A percentile compares a stretch with the other conserved stretches of the same genome.
phyloP scores from a whole-genome alignment of 2,113 vertebrate genomes.

The Rhineura floridana region DNA sequence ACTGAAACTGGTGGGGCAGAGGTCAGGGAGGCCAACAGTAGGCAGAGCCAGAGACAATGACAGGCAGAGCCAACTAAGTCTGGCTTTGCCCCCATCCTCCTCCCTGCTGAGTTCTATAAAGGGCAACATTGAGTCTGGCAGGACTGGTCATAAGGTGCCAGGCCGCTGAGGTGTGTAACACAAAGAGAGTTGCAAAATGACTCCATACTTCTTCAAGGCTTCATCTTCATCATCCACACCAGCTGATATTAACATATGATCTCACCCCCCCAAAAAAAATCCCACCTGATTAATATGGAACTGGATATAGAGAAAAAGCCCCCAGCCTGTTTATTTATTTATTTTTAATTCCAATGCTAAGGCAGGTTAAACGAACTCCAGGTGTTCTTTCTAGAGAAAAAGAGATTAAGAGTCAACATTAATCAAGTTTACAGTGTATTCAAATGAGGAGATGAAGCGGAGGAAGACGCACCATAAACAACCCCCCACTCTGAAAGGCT shows the following conservation, averaged over 20 bases:
- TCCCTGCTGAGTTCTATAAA: too few relatives aligned
- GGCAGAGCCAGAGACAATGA: too few relatives aligned
- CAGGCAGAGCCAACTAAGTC: too few relatives aligned
- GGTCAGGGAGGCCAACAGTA: too few relatives aligned
- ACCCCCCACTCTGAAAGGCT: conserved; percentile 40
- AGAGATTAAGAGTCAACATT: conserved; percentile 72
- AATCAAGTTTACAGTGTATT: conserved; percentile 72
- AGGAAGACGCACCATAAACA: conserved; percentile 36
- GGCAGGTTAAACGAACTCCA: conserved; percentile 67
- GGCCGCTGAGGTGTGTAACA: conserved; percentile 15
- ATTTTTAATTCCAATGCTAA: conserved; percentile 18
- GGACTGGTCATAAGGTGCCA: too few relatives aligned
- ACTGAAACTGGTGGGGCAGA: too few relatives aligned
- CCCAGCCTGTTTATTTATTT: conserved; percentile 24
- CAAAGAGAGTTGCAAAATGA: conserved; percentile 11
- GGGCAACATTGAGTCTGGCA: too few relatives aligned
- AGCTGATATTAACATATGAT: not conserved
- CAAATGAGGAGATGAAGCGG: conserved; percentile 67
- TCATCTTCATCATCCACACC: not conserved
- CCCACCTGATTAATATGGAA: not conserved
- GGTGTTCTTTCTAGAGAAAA: conserved; percentile 70
- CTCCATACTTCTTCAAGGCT: not conserved
- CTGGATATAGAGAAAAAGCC: not conserved
- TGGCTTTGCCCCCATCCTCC: too few relatives aligned
- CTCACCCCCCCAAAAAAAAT: not conserved